Evolutionary conservation across 2,113 vertebrate species (phyloP), one percentile per base, ranked within the genome.

Genomic region (Chaenogobius annularis): DNA sequence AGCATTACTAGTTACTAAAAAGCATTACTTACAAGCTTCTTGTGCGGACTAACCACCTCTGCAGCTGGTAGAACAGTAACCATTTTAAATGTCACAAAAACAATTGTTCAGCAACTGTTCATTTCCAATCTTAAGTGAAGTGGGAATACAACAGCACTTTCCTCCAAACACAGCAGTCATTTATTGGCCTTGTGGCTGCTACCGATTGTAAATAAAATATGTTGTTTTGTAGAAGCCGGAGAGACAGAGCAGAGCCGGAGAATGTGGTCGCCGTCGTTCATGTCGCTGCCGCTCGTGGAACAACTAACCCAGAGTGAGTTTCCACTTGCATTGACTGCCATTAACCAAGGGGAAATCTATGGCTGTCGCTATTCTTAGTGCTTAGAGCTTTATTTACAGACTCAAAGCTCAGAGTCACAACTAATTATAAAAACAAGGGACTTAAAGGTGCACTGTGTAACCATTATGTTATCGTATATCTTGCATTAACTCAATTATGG

Each of bases 241-340:
- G 67, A 81, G 70, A 64, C 10, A 23, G 69, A 85, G 48, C 75
- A 72, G 71, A 77, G 66, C 50, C 43, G 15, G 46, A 76, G 65
- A 66, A 61, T 14, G 31, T 91, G 89, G 89, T 83, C 73, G 59
- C 83, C 87, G 0, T 87, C 87, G 23, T 88, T 79, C 44, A 10
- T 23, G 23, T 66, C 59, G 67, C 64, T 3, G 7, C 72, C 83
- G 10, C 68, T 74, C 8, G 19, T 74, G 48, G 79, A 83, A 55
- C 85, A 83, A 26, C 72, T 73, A 54, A 80, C 31, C n/a, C 62
- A 77, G 72, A 69, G 91, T 91, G 83, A 85, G 87, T 88, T 70
- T 71, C 12, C 26, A 65, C 20, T 74, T 47, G 35, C 64, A 35
- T 55, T 59, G 7, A 20, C 58, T 61, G 58, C 58, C 17, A 43